phyloP scores from a whole-genome alignment of 1,140 invertebrate species.

The Bombus affinis region DNA sequence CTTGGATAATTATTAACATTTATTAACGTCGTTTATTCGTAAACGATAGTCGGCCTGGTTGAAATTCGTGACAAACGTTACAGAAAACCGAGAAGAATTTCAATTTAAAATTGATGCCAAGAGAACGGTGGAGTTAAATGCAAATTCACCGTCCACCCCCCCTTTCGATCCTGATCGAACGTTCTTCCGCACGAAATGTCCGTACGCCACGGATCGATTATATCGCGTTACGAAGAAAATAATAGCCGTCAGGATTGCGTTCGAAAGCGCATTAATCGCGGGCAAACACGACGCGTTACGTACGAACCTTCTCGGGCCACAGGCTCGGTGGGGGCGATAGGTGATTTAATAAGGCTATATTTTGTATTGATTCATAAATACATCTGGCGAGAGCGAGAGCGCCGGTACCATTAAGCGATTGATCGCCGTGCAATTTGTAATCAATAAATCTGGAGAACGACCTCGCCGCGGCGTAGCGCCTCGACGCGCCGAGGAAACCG shows the following conservation, averaged over 20 bases:
- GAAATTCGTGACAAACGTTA: neutral
- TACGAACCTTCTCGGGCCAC: slow-evolving; percentile 37
- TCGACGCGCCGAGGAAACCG: slow-evolving; percentile 54
- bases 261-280: slow-evolving; percentile 56
- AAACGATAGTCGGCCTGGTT: neutral
- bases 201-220: slow-evolving; percentile 17
- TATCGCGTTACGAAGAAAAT: slow-evolving; percentile 42
- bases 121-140: neutral
- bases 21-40: neutral
- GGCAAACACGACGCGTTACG: slow-evolving; percentile 27
- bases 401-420: slow-evolving; percentile 72
- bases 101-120: neutral
- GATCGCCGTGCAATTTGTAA: slow-evolving; percentile 76
- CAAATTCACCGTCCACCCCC: neutral
- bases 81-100: neutral
- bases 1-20: neutral
- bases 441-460: slow-evolving; percentile 73
- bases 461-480: slow-evolving; percentile 34
- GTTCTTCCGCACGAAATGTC: slow-evolving; percentile 4
- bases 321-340: slow-evolving; percentile 49
- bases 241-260: slow-evolving; percentile 46
- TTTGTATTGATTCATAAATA: slow-evolving; percentile 73
- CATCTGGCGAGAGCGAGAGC: slow-evolving; percentile 42
- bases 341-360: slow-evolving; percentile 72
- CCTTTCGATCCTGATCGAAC: neutral